A percentile compares a stretch with the other conserved stretches of the same genome.
phyloP scores from a whole-genome alignment of 92 coral and sea anemone species.

The Porites evermanni region DNA sequence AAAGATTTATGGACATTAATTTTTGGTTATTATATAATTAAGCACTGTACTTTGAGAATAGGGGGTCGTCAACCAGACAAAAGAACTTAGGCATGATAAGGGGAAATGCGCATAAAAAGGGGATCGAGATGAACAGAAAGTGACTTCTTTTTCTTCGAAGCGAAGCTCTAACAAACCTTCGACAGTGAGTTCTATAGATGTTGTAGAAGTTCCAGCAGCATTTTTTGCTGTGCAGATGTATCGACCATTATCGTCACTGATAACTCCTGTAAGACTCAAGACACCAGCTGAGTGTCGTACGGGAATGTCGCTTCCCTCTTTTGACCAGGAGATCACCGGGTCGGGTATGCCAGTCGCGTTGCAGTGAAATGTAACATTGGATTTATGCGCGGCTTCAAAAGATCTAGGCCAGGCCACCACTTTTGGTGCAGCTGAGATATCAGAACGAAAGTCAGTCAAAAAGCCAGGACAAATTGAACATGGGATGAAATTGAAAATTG shows the following conservation, averaged over 20 bases:
- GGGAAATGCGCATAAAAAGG: no score
- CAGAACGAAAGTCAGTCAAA: background rate
- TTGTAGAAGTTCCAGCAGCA: conserved; percentile 69
- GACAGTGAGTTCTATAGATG: conserved; percentile 51
- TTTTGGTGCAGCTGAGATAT: conserved; percentile 65
- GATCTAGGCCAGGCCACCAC: conserved; percentile 58
- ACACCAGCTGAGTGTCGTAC: conserved; percentile 55
- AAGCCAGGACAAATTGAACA: background rate
- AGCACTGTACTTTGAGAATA: no score
- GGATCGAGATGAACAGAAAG: no score
- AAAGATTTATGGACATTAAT: no score
- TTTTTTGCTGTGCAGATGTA: conserved; percentile 81
- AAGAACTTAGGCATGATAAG: no score
- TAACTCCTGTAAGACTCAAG: conserved; percentile 58
- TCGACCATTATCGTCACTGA: conserved; percentile 63
- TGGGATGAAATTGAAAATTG: no score
- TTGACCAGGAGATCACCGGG: conserved; percentile 79
- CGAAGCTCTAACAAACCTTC: conserved; percentile 56
- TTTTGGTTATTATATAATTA: no score
- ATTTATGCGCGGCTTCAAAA: conserved; percentile 64
- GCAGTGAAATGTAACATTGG: conserved; percentile 80
- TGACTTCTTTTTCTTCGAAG: no score
- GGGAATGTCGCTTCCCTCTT: conserved; percentile 68
- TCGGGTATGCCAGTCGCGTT: conserved; percentile 81
- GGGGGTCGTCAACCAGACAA: no score